Evolutionary conservation across 2,888 invertebrate genomes (phyloP), one percentile per base, ranked within the genome.

Genomic region (Tethea ocularis): DNA sequence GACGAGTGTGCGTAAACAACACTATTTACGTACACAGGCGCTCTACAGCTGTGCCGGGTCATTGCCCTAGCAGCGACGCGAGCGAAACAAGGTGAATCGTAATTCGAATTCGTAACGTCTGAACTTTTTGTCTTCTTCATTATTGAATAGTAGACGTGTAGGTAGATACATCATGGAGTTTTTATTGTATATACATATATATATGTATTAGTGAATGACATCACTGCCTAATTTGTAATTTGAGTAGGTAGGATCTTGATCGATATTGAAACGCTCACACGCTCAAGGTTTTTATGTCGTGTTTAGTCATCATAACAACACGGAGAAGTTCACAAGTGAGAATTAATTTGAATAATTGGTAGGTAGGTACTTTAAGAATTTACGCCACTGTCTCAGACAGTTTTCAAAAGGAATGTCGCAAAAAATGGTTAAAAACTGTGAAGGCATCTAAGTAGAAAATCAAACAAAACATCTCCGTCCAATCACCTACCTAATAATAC

Each of bases 11-110:
- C 68, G 66, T 63, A 71, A 46, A 20, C n/a, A 46, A 67, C 74
- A 81, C 80, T 87, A 86, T 87, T 87, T 86, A 83, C 81, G 80
- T 77, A 80, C 71, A 69, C 70, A 60, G 66, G 64, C 68, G 67
- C 72, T 71, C 69, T 75, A 87, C 91, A 91, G 91, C 91, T 91
- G 91, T 84, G 84, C 61, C 74, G 75, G 91, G 90, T 90, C 88
- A 81, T 73, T 87, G 88, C 72, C 84, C 89, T n/a, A n/a, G n/a
- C 74, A 83, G 82, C 75, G 74, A 71, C 75, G 63, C 81, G 82
- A 82, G 84, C 87, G 83, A 89, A 91, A 89, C 88, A 89, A 91
- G 89, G 91, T 91, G 88, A 91, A 87, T 86, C 83, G 86, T 78
- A 78, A 78, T 46, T 53, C 52, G 52, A 26, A 24, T 53, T 52